Conservation (phyloP, 2,113 vertebrate species). For the Globicephala melas region DNA sequence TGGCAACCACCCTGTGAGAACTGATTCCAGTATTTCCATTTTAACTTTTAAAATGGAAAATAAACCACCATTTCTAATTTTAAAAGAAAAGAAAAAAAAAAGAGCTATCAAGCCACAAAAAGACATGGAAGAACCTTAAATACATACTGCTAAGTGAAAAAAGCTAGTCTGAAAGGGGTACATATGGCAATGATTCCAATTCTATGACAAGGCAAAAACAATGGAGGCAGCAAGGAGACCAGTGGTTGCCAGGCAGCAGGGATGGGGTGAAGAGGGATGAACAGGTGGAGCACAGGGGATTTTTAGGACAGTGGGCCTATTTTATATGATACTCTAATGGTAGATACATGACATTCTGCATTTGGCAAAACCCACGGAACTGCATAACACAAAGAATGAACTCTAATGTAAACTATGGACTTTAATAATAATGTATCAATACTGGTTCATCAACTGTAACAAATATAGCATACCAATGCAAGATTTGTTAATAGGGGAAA, state of each 20-base stretch:
- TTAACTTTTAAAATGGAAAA: not conserved
- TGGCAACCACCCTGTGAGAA: not conserved
- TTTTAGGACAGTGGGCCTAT: not conserved
- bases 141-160: not conserved
- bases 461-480: not conserved
- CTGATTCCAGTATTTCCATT: not conserved
- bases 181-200: not conserved
- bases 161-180: not conserved
- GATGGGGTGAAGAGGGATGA: not conserved
- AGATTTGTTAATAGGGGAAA: not conserved
- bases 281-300: not conserved
- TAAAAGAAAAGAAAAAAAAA: not conserved
- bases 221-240: not conserved
- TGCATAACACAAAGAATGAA: not conserved
- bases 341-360: not conserved
- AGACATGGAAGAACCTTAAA: not conserved
- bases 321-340: not conserved
- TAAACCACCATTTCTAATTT: not conserved
- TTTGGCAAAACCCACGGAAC: not conserved
- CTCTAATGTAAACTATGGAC: not conserved
- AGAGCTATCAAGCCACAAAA: not conserved
- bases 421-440: not conserved
- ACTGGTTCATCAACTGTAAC: not conserved
- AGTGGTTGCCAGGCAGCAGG: not conserved
- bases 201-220: not conserved